Percentiles rank a stretch among this genome's conserved stretches.
phyloP scores from a whole-genome alignment of 1,140 invertebrate species.

The Macrosteles quadrilineatus region DNA sequence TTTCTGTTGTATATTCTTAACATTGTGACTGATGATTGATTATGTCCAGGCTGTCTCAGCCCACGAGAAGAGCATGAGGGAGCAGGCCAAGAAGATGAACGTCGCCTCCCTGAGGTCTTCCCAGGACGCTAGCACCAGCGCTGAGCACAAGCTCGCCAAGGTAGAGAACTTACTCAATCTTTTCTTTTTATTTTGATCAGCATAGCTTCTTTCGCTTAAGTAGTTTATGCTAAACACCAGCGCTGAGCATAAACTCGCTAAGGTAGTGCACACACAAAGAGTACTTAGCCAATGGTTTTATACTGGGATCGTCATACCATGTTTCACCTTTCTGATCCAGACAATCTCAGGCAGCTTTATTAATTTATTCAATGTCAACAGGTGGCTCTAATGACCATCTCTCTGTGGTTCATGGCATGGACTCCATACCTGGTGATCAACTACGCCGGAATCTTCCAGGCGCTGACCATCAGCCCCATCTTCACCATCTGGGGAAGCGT shows the following conservation, averaged over 20 bases:
- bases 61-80: slow-evolving; percentile 79
- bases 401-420: slow-evolving; percentile 83
- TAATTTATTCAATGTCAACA: no score
- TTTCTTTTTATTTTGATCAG: slow-evolving; percentile 61
- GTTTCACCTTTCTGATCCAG: no score
- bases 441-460: slow-evolving; percentile 70
- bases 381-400: slow-evolving; percentile 79
- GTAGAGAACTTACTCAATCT: slow-evolving; percentile 42
- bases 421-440: slow-evolving; percentile 83
- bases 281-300: no score
- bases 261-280: slow-evolving; percentile 57
- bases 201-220: slow-evolving; percentile 71
- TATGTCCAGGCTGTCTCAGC: slow-evolving; percentile 64
- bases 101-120: slow-evolving; percentile 72
- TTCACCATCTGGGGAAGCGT: slow-evolving; percentile 76
- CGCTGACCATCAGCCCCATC: slow-evolving; percentile 65
- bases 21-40: no score
- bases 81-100: slow-evolving; percentile 86
- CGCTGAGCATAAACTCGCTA: slow-evolving; percentile 74
- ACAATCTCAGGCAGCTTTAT: no score
- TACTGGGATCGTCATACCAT: no score
- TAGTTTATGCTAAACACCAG: slow-evolving; percentile 64
- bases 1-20: no score
- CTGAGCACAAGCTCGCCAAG: slow-evolving; percentile 76
- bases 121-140: slow-evolving; percentile 65